Conservation (phyloP, 2,113 vertebrate genomes). For the Hepsetus odoe region DNA sequence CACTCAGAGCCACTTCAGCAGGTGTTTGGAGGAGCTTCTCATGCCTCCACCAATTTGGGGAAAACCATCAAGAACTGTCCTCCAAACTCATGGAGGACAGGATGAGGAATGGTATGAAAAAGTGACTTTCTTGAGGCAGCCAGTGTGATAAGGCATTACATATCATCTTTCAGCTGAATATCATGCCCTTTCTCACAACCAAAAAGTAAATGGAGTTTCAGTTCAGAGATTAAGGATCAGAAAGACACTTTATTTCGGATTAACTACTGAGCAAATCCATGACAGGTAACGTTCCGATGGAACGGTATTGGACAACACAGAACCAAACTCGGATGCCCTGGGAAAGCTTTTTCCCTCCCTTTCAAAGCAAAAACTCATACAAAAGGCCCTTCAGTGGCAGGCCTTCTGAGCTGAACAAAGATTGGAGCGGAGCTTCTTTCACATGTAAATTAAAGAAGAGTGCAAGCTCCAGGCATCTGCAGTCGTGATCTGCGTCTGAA, state of each 20-base stretch:
- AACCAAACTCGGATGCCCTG: not conserved
- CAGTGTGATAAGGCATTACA: not conserved
- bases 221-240: not conserved
- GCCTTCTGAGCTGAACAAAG: slow-evolving; percentile 38
- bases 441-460: slow-evolving; percentile 53
- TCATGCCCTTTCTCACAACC: too few relatives aligned
- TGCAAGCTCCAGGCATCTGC: slow-evolving; percentile 24
- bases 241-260: not conserved
- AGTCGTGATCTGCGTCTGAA: slow-evolving; percentile 17
- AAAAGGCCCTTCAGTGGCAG: slow-evolving; percentile 47
- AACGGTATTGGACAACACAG: not conserved
- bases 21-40: too few relatives aligned
- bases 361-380: slow-evolving; percentile 37
- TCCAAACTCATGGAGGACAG: too few relatives aligned
- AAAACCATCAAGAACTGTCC: too few relatives aligned
- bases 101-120: too few relatives aligned
- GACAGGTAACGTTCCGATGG: not conserved
- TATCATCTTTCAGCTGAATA: not conserved
- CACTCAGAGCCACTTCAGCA: too few relatives aligned
- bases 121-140: not conserved
- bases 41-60: too few relatives aligned
- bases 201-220: too few relatives aligned
- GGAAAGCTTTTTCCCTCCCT: slow-evolving; percentile 9
- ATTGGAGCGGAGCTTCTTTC: slow-evolving; percentile 43
- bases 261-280: not conserved